Base-by-base conservation (phyloP, 2,888 invertebrate species). In the Magallana nippona region DNA sequence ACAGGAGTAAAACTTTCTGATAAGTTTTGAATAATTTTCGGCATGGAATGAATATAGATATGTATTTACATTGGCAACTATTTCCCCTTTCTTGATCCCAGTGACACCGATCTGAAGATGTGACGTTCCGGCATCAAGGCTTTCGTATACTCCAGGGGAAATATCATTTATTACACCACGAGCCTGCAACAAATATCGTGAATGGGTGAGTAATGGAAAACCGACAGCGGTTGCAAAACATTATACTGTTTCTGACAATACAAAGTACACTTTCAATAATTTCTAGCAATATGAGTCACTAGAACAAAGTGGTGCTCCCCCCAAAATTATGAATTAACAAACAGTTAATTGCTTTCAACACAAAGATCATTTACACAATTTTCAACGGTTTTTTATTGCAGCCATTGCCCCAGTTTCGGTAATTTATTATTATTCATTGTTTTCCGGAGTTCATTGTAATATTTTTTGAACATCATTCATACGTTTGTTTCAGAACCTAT, bases 21-120 rank as follows among this genome's bases (percentile, higher is more conserved):
- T 44, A 44, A 44, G 44, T 44, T 44, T 44, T 44, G 8, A 44
- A 44, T 17, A 3, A 5, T 60, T 60, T 17, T 19, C 19, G 60
- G 17, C 15, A 60, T 60, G n/a, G 0, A 15, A 15, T 57, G 0
- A 57, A 80, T 57, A 17, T 17, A 3, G 10, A 19, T 22, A 27
- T 81, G 19, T 55, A 81, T 82, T 85, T 78, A 85, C 85, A 62
- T 82, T 85, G 60, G 85, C 63, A 55, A 55, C 56, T 60, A 85
- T 78, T 77, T 79, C 82, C 15, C 85, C 85, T 55, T 85, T 85
- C 8, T 27, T 78, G 22, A 81, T 32, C 3, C 85, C 85, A 10
- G 58, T 78, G 19, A 85, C 85, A 32, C 82, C 82, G n/a, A 82
- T 82, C 19, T 85, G 85, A 27, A 85, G 80, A 15, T 83, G 80